Percentiles rank a stretch among this genome's conserved stretches.
These are phyloP conservation scores for Copsychus sechellarum DNA, from an alignment of 2,113 vertebrate genomes.

Conservation along the genomic window DNA sequence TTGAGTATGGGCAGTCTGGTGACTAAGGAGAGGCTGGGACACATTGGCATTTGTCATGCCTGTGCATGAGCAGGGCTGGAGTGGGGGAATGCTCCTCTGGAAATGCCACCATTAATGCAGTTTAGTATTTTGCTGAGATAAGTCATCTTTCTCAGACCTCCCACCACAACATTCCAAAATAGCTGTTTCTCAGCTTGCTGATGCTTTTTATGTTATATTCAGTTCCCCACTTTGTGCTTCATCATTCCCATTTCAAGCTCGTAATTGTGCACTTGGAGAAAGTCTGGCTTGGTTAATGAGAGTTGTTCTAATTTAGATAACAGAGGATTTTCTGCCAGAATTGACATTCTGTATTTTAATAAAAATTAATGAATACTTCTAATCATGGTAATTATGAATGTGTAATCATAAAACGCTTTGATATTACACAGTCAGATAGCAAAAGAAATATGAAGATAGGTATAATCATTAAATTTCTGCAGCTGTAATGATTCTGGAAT, in stretches of 20 bases:
- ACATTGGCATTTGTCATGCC: background rate
- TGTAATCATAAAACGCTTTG: background rate
- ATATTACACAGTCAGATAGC: background rate
- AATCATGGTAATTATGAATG: background rate
- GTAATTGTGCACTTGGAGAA: background rate
- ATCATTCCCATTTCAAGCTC: background rate
- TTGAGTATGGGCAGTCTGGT: background rate
- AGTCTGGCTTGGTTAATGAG: background rate
- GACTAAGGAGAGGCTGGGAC: background rate
- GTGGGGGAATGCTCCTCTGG: background rate
- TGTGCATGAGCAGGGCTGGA: background rate
- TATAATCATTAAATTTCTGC: background rate
- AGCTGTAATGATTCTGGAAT: background rate
- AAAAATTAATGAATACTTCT: background rate
- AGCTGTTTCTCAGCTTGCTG: background rate
- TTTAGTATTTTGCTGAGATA: background rate
- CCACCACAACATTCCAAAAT: background rate
- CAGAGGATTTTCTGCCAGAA: background rate
- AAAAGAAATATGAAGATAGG: background rate
- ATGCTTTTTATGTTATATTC: background rate
- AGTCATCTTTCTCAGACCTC: background rate
- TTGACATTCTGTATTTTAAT: background rate
- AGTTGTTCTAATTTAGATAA: background rate
- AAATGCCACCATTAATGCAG: background rate
- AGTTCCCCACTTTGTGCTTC: background rate